Evolutionary conservation across 2,888 invertebrate genomes (phyloP), one percentile per base, ranked within the genome.

Genomic region (Dicranocentrus wangi): DNA sequence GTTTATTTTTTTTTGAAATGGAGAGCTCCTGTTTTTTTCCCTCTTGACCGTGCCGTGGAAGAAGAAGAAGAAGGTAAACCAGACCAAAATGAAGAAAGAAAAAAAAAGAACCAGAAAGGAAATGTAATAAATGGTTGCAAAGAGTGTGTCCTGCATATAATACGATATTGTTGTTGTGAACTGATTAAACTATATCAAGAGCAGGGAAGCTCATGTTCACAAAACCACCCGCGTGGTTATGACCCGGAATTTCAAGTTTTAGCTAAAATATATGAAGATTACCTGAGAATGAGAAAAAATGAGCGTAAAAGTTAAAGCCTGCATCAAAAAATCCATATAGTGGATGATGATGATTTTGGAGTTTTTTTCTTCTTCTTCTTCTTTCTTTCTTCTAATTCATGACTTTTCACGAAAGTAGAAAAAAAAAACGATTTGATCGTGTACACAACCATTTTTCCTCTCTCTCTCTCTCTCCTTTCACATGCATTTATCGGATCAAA

Each of bases 211-310:
- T 60, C 32, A 60, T 42, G 42, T 43, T 28, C 27, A 10, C 13
- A 47, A 8, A 82, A 83, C 85, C 85, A 85, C 85, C 85, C 84
- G 84, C 84, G 84, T 85, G 81, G 85, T 86, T 85, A 86, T 82
- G 84, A 86, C 84, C 85, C 84, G 83, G 85, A 86, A 84, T 86
- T 84, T 86, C 85, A 81, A 82, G 84, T 86, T 86, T 85, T 83
- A 75, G 53, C 77, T 72, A 81, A 86, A 86, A 83, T 83, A n/a
- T n/a, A 84, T 82, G 82, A 81, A 84, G 81, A 84, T 83, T 83
- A 83, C 77, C 82, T 76, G 23, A 77, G 23, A 21, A 19, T 19
- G 53, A 39, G 13, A n/a, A 51, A 3, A 8, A 69, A 60, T 19
- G 68, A 39, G 17, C 51, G 25, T 23, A 71, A 28, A 47, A n/a